Base-by-base conservation (phyloP, 1,140 invertebrate genomes). In the Anastrepha ludens region DNA sequence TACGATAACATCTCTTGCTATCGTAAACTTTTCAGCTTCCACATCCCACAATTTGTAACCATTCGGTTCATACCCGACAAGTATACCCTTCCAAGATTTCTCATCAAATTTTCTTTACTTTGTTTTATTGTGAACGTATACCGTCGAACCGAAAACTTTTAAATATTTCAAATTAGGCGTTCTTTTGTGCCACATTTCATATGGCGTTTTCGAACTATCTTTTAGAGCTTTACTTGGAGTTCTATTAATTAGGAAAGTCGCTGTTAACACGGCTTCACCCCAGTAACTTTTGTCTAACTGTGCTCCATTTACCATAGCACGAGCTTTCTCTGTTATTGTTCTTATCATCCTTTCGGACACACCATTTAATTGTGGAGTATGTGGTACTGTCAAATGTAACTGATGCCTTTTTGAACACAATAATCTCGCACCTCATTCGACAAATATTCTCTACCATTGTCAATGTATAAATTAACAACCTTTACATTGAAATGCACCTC, bases 151-250 rank as follows among this genome's bases (percentile, higher is more conserved):
- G 92, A 95, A 94, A 62, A 94, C 90, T 90, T 91, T 93, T 86
- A 94, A 90, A 91, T 94, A 91, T 88, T 91, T 91, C 74, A 94
- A 70, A 87, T 92, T 62, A 50, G 94, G 93, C 88, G 94, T 94
- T 89, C 89, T 92, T 88, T 90, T 88, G 89, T 93, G 92, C 93
- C 94, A 94, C 88, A 93, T 67, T 90, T 94, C 93, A 58, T 58
- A 58, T 58, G 55, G 55, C 7, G 55, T 58, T 58, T 58, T 58
- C 13, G 13, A 7, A 58, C 89, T 91, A 93, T 70, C 29, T 88
- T 90, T 89, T 44, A 93, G 87, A 87, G 92, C 91, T 90, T 90
- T 93, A 87, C 91, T 93, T 87, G 93, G 93, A 62, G 88, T 89
- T 85, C 91, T 88, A 91, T 94, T 94, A 88, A 94, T 93, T 90